Conservation (phyloP, 2,888 invertebrate species). For the Thymelicus sylvestris region DNA sequence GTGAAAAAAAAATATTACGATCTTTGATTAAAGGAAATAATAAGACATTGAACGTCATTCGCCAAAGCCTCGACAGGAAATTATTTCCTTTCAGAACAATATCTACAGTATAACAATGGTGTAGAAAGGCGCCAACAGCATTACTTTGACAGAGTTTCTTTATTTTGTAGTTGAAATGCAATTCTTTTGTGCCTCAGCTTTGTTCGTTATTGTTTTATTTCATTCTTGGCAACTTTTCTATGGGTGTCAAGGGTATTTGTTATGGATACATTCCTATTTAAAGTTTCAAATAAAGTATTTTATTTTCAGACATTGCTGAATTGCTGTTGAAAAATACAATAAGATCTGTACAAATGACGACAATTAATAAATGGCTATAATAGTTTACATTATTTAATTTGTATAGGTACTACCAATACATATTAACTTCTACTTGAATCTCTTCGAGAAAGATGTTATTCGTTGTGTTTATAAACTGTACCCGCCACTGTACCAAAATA, state of each 20-base stretch:
- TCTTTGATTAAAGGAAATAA: conserved; percentile 3
- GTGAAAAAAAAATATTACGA: too few species aligned
- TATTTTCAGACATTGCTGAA: too few species aligned
- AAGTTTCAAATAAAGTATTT: not conserved
- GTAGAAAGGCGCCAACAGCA: conserved; percentile 9
- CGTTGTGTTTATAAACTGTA: too few species aligned
- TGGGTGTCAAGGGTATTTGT: not conserved
- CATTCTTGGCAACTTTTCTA: conserved; percentile 6
- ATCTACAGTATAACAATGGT: conserved; percentile 9
- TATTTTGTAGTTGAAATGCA: conserved; percentile 19
- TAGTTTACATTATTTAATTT: too few species aligned
- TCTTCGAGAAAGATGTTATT: too few species aligned
- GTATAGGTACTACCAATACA: too few species aligned
- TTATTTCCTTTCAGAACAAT: conserved; percentile 28
- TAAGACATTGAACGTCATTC: conserved; percentile 12
- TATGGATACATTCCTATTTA: not conserved
- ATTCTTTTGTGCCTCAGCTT: conserved; percentile 6
- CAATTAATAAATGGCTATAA: too few species aligned
- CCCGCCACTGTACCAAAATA: too few species aligned
- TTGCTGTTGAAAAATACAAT: too few species aligned
- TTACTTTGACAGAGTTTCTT: conserved; percentile 21
- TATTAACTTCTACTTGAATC: too few species aligned
- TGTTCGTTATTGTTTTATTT: conserved; percentile 23
- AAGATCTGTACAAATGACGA: too few species aligned
- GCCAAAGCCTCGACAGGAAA: conserved; percentile 18